phyloP scores from a whole-genome alignment of 1,140 invertebrate species.

The Polypedilum vanderplanki region DNA sequence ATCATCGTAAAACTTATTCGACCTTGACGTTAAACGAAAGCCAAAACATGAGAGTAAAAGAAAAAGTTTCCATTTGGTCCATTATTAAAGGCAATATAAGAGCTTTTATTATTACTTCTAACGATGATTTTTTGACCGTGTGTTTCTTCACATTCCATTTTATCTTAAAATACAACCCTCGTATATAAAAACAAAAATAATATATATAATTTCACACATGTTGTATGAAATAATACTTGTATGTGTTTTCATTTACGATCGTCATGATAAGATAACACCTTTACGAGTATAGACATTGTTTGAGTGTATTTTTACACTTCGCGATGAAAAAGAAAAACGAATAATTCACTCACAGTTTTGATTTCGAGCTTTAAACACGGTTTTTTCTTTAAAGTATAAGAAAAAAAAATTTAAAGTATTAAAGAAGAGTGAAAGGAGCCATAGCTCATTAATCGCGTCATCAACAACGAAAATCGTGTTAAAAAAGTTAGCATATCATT shows the following conservation, averaged over 20 bases:
- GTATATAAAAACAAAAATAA: not conserved
- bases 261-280: not conserved
- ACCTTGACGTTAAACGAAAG: too few relatives aligned
- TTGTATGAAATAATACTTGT: not conserved
- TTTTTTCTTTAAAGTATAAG: too few relatives aligned
- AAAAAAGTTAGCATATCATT: not conserved
- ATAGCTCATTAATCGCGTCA: slow-evolving; percentile 1
- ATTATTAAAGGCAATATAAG: too few relatives aligned
- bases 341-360: too few relatives aligned
- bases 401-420: too few relatives aligned
- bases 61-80: too few relatives aligned
- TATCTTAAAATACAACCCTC: not conserved
- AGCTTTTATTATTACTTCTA: not conserved
- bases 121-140: not conserved
- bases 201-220: slow-evolving; percentile 3
- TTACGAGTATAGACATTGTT: not conserved
- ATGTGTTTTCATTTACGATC: slow-evolving; percentile 4
- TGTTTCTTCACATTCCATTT: not conserved
- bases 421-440: too few relatives aligned
- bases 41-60: too few relatives aligned
- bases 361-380: too few relatives aligned
- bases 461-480: not conserved
- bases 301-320: too few relatives aligned
- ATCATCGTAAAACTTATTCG: not conserved
- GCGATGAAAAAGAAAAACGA: too few relatives aligned